Percentiles rank a stretch among this genome's conserved stretches.
Evolutionary conservation across 2,113 vertebrate genomes (phyloP).

Genomic region (Oophaga pumilio): DNA sequence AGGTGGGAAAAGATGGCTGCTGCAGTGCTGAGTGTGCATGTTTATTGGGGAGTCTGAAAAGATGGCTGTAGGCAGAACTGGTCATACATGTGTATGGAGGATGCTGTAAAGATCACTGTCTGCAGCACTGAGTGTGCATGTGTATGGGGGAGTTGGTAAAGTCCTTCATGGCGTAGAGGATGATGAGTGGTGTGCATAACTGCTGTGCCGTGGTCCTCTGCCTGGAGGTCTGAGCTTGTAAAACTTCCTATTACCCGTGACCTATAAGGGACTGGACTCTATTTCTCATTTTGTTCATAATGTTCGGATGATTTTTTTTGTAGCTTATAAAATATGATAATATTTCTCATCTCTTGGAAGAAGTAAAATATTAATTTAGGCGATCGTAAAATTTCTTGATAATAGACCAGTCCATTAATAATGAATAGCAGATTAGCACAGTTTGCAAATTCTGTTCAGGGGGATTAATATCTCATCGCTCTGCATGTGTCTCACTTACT

Average conservation of each 20-base stretch:
- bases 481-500: neutral
- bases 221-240: neutral
- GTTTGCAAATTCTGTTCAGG: neutral
- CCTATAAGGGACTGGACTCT: neutral
- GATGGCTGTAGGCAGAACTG: too few species aligned
- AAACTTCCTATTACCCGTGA: neutral
- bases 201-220: neutral
- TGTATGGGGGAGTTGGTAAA: too few species aligned
- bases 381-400: slow-evolving; percentile 24
- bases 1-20: too few species aligned
- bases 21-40: too few species aligned
- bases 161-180: too few species aligned
- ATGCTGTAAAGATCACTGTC: too few species aligned
- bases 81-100: too few species aligned
- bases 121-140: too few species aligned
- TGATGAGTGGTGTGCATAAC: too few species aligned
- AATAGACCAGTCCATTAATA: slow-evolving; percentile 33
- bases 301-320: neutral
- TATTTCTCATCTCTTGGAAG: slow-evolving; percentile 24
- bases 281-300: slow-evolving; percentile 7
- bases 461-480: slow-evolving; percentile 3
- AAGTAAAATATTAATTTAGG: slow-evolving; percentile 51
- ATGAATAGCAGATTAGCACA: slow-evolving; percentile 28
- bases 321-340: slow-evolving; percentile 9
- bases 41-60: too few species aligned